Conservation (phyloP, 2,888 invertebrate genomes). For the Drosophila rellima region DNA sequence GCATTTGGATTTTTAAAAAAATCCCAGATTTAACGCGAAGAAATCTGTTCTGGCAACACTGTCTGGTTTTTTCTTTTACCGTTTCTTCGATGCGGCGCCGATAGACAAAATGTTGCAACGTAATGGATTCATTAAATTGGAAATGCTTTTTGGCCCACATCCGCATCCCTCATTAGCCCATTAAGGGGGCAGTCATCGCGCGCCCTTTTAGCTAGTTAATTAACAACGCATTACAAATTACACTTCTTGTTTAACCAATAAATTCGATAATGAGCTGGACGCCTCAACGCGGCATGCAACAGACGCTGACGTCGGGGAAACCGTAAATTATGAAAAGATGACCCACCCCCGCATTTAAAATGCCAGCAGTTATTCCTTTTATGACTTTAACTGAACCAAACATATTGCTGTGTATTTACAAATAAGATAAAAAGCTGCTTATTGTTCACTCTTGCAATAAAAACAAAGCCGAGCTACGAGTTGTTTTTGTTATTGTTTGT, state of each 20-base stretch:
- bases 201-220: conserved; percentile 57
- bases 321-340: conserved; percentile 1
- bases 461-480: conserved; percentile 10
- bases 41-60: neutral
- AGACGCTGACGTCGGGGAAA: neutral
- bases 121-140: conserved; percentile 73
- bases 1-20: neutral
- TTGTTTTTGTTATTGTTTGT: conserved; percentile 51
- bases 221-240: conserved; percentile 59
- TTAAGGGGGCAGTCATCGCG: conserved; percentile 19
- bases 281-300: conserved; percentile 34
- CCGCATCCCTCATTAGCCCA: conserved; percentile 10
- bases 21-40: neutral
- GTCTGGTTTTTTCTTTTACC: conserved; percentile 34
- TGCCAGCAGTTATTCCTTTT: conserved; percentile 10
- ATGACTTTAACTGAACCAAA: neutral
- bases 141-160: conserved; percentile 38
- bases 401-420: neutral
- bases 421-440: neutral
- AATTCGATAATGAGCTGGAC: conserved; percentile 42
- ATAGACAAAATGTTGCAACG: conserved; percentile 29
- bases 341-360: conserved; percentile 1
- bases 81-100: conserved; percentile 42
- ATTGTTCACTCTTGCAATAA: neutral
- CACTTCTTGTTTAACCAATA: conserved; percentile 30